Evolutionary conservation across 2,888 invertebrate genomes (phyloP).

Genomic region (Ormyrus nitidulus): DNA sequence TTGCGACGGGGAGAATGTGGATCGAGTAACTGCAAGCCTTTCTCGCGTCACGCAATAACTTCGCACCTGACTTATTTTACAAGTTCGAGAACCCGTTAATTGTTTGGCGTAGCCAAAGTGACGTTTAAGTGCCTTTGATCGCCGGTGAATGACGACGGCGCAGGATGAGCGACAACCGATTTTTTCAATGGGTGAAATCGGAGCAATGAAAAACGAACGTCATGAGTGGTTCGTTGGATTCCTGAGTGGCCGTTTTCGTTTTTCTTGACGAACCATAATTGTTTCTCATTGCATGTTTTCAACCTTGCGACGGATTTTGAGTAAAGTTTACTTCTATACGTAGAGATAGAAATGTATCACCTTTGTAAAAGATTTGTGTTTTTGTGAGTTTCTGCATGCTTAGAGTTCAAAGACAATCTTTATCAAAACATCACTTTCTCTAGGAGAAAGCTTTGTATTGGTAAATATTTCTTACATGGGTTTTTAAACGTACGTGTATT

Average conservation of each 20-base stretch:
- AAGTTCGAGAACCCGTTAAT: constrained; percentile 65
- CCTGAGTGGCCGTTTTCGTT: too few species aligned
- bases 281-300: too few species aligned
- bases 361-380: too few species aligned
- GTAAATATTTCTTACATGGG: neutral
- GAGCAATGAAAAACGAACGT: too few species aligned
- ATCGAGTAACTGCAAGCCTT: constrained; percentile 52
- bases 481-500: neutral
- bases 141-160: constrained; percentile 30
- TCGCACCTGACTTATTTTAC: constrained; percentile 58
- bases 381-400: too few species aligned
- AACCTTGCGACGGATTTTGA: too few species aligned
- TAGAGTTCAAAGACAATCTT: neutral
- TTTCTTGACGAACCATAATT: too few species aligned
- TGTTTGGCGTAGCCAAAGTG: constrained; percentile 8
- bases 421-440: constrained; percentile 16
- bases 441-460: constrained; percentile 17
- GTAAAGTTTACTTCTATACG: too few species aligned
- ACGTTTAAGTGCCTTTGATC: neutral
- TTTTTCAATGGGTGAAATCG: too few species aligned
- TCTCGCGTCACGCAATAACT: constrained; percentile 54
- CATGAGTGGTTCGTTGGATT: too few species aligned
- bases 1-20: constrained; percentile 59
- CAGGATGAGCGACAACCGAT: neutral
- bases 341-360: too few species aligned